phyloP scores from a whole-genome alignment of 2,797 vertebrate species.

The Tadarida brasiliensis region DNA sequence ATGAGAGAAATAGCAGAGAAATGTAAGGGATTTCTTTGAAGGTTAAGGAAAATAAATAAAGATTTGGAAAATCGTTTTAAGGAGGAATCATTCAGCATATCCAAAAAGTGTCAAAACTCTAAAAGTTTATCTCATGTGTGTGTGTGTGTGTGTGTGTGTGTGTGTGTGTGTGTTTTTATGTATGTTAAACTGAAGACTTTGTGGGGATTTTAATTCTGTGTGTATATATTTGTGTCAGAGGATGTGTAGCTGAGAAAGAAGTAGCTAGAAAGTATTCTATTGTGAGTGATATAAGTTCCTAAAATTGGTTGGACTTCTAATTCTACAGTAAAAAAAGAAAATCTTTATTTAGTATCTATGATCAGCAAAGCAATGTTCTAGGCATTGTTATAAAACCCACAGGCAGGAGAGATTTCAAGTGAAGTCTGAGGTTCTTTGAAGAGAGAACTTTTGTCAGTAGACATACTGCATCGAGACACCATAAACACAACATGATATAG shows the following conservation, averaged over 20 bases:
- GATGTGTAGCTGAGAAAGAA: background rate
- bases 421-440: background rate
- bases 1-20: background rate
- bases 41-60: background rate
- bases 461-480: background rate
- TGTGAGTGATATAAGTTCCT: background rate
- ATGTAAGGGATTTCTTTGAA: background rate
- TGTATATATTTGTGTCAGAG: background rate
- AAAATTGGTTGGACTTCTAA: constrained; percentile 35
- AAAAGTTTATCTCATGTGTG: background rate
- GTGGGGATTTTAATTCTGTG: background rate
- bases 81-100: background rate
- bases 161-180: too few relatives aligned
- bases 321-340: background rate
- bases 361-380: constrained; percentile 15
- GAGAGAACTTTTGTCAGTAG: background rate
- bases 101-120: background rate
- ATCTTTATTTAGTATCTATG: background rate
- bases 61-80: constrained; percentile 5
- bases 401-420: background rate
- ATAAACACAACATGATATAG: background rate
- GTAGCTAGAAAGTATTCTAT: background rate
- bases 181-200: background rate
- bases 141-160: too few relatives aligned
- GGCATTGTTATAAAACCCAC: constrained; percentile 18